Conservation (phyloP, 2,797 vertebrate genomes). For the Rousettus madagascariensis region DNA sequence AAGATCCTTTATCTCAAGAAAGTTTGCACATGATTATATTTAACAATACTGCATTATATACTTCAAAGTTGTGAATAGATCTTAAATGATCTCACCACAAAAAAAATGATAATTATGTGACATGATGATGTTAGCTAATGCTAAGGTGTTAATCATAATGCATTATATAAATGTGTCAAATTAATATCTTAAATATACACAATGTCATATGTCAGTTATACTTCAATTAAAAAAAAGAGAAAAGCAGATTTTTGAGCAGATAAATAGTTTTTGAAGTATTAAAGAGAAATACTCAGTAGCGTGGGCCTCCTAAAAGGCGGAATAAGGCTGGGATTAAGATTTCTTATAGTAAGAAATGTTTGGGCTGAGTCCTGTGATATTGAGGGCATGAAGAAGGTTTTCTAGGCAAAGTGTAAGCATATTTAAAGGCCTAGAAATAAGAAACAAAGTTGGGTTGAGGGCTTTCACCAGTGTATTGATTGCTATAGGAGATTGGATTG, state of each 20-base stretch:
- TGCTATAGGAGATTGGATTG: fast-evolving
- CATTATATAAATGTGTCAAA: background rate
- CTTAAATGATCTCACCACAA: background rate
- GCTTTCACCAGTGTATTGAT: background rate
- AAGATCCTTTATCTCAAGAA: background rate
- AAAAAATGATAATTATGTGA: background rate
- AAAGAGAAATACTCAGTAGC: background rate
- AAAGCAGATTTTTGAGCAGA: background rate
- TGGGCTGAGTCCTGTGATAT: background rate
- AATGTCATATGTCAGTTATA: background rate
- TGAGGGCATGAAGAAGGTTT: fast-evolving
- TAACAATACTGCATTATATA: background rate
- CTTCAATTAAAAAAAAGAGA: background rate
- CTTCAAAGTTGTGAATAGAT: background rate
- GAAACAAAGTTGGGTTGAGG: background rate
- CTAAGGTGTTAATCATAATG: background rate
- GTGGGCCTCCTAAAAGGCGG: background rate
- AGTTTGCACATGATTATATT: background rate
- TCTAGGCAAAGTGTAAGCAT: background rate
- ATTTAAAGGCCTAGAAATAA: background rate
- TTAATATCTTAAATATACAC: background rate
- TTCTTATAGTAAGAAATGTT: background rate
- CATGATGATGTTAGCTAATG: background rate
- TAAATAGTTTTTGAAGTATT: background rate
- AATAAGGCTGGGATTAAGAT: background rate